These are phyloP conservation scores for Ceramica pisi DNA, from an alignment of 2,888 invertebrate genomes.

Conservation along the genomic window DNA sequence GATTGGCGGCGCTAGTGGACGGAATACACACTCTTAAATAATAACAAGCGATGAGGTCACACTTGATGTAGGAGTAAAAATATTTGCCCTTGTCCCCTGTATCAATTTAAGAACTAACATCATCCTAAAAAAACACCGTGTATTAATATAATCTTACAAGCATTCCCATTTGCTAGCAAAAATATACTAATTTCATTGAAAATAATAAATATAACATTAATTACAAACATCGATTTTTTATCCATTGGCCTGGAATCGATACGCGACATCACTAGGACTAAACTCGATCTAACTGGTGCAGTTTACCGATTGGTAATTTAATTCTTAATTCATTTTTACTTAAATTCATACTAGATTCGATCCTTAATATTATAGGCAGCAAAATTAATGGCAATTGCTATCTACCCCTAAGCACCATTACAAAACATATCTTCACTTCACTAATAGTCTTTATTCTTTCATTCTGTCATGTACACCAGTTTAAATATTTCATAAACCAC, in stretches of 20 bases:
- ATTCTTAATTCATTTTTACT: constrained; percentile 1
- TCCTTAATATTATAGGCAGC: constrained; percentile 35
- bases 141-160: constrained; percentile 53
- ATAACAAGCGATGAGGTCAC: neutral
- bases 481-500: neutral
- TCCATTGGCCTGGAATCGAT: constrained; percentile 43
- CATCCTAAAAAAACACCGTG: constrained; percentile 5
- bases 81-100: neutral
- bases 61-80: neutral
- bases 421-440: constrained; percentile 4
- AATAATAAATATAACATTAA: constrained; percentile 63
- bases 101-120: constrained; percentile 14
- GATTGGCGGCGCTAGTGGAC: too few relatives aligned
- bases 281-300: constrained; percentile 35
- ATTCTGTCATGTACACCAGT: neutral
- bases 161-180: constrained; percentile 57
- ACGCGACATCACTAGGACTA: constrained; percentile 44
- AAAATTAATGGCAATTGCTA: constrained; percentile 38
- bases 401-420: constrained; percentile 44
- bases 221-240: constrained; percentile 53
- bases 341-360: constrained; percentile 26
- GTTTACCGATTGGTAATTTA: constrained; percentile 1
- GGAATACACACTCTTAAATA: too few relatives aligned
- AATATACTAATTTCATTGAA: constrained; percentile 52
- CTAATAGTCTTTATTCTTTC: neutral